phyloP scores from a whole-genome alignment of 1,140 invertebrate genomes.

The Bilobella aurantiaca region DNA sequence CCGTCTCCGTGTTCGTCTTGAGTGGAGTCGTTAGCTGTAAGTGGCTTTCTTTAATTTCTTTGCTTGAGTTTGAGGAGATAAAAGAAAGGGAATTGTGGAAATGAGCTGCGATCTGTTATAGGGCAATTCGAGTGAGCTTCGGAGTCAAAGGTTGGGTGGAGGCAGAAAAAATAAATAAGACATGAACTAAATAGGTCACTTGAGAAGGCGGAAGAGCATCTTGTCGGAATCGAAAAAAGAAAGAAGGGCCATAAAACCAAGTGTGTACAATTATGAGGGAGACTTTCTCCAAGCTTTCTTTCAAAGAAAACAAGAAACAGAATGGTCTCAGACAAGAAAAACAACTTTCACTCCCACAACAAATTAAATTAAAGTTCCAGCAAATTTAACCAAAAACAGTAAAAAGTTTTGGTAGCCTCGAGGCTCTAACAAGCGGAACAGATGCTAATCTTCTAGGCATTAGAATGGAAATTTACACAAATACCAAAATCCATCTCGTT shows the following conservation, averaged over 20 bases:
- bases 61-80: constrained; percentile 8
- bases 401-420: too few species aligned
- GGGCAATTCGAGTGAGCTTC: background rate
- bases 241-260: background rate
- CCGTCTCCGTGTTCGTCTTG: background rate
- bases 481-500: too few species aligned
- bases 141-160: background rate
- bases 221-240: background rate
- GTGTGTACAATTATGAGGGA: background rate
- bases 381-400: too few species aligned
- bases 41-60: background rate
- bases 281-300: too few species aligned
- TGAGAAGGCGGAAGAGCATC: background rate
- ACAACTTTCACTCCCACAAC: too few species aligned
- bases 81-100: constrained; percentile 14
- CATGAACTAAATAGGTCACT: background rate
- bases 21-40: background rate
- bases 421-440: too few species aligned
- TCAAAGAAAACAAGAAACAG: too few species aligned
- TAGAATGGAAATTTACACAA: too few species aligned
- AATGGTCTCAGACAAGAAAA: too few species aligned
- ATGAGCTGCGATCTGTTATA: constrained; percentile 12
- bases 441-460: too few species aligned
- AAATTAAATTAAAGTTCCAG: too few species aligned
- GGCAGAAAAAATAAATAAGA: background rate